phyloP scores from a whole-genome alignment of 1,140 invertebrate genomes.

The Drusus annulatus region DNA sequence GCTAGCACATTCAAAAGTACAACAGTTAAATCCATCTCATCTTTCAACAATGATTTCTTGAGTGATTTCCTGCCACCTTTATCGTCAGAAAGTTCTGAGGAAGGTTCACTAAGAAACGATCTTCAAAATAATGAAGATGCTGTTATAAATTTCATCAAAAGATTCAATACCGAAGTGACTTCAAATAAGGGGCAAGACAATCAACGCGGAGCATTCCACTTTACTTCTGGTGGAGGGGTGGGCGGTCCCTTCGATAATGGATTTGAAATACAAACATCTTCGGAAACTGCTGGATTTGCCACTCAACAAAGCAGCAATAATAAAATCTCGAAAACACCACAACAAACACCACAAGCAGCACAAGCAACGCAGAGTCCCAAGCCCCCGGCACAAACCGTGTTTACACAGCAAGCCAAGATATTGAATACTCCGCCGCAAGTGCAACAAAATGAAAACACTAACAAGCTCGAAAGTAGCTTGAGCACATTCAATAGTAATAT shows the following conservation, averaged over 20 bases:
- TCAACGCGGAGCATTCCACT: background rate
- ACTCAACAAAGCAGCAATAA: slow-evolving; percentile 40
- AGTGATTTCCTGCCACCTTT: slow-evolving; percentile 3
- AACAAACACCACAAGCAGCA: slow-evolving; percentile 19
- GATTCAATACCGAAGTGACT: slow-evolving; percentile 65
- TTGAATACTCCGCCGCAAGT: background rate
- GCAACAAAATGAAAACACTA: background rate
- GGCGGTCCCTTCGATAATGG: background rate
- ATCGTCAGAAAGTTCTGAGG: background rate
- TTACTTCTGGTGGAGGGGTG: background rate
- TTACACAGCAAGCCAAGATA: slow-evolving; percentile 2
- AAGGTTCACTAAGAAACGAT: background rate
- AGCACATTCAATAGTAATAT: slow-evolving; percentile 4
- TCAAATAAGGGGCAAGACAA: background rate
- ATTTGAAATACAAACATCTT: slow-evolving; percentile 57
- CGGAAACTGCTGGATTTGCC: slow-evolving; percentile 54
- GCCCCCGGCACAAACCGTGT: slow-evolving; percentile 61
- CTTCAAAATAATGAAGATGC: slow-evolving; percentile 58
- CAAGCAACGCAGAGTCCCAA: slow-evolving; percentile 29
- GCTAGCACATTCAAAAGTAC: slow-evolving; percentile 39
- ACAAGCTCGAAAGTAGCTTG: slow-evolving; percentile 18
- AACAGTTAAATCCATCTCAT: slow-evolving; percentile 55
- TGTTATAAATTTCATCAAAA: slow-evolving; percentile 67
- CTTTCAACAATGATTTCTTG: slow-evolving; percentile 55
- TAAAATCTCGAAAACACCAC: slow-evolving; percentile 15